Evolutionary conservation across 1,140 invertebrate genomes (phyloP), one percentile per base, ranked within the genome.

Genomic region (Trypoxylus dichotomus): DNA sequence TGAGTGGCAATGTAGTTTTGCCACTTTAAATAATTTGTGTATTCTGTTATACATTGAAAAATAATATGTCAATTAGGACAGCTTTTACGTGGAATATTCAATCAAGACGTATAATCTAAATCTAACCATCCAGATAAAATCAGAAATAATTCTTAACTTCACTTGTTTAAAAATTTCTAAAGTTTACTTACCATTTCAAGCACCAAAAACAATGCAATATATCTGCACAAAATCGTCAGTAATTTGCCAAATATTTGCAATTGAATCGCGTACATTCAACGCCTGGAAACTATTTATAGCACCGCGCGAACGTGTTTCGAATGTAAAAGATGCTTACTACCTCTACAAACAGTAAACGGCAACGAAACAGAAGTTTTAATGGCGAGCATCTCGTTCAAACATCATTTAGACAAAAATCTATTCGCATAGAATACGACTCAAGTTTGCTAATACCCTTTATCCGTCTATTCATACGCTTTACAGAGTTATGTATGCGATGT

Each of bases 161-260:
- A n/a, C n/a, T n/a, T n/a, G n/a, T n/a, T n/a, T n/a, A n/a, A n/a
- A n/a, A n/a, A n/a, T 54, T n/a, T n/a, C 15, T 3, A 54, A 54
- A 13, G 19, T 15, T 6, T 0, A 15, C 2, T 37, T 54, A 54
- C 19, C 47, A n/a, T 54, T 19, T 54, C 47, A 54, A 54, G 19
- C 19, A 54, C 1, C 47, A n/a, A 15, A 54, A 54, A 19, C 15
- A 19, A 54, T 19, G 47, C 19, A 54, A n/a, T 15, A n/a, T 54
- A n/a, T n/a, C 47, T n/a, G 19, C 15, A 19, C 47, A 54, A 54
- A 54, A 54, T 54, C 47, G 47, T 15, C 19, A 19, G 10, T 54
- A 54, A 54, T 54, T 54, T 54, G 47, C 47, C 47, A 54, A 54
- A 54, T 54, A 54, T 54, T 54, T 54, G 47, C 19, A 54, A 54